Base-by-base conservation (phyloP, 2,797 vertebrate species). In the Lepus townsendii region DNA sequence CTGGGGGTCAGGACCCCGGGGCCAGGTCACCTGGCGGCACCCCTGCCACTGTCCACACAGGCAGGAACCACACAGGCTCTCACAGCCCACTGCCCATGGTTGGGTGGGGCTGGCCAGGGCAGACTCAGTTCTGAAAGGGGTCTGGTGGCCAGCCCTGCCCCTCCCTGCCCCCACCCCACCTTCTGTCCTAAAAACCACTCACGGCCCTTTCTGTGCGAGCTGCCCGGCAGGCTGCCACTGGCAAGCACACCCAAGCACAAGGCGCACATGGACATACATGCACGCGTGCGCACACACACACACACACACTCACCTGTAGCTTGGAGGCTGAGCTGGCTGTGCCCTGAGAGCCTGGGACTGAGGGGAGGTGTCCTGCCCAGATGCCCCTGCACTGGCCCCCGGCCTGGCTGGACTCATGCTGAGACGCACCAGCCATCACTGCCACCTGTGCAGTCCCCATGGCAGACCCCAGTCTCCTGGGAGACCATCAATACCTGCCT, bases 401-500 rank as follows among this genome's bases (percentile, higher is more conserved):
- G 54, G 57, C 20, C 27, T 9, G 26, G 13, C 52, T 42, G 69
- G 26, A 5, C 13, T n/a, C 27, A 52, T 2, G 16, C 32, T 13
- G 54, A 32, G 19, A n/a, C 17, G 12, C 42, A 13, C 72, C 9
- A 5, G 42, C 5, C 24, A 13, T 26, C 72, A 42, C 6, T 1
- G 7, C 7, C 27, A 57, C 22, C 86, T 32, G 60, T 16, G 20
- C 7, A n/a, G n/a, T n/a, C n/a, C n/a, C n/a, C n/a, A n/a, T n/a
- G n/a, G n/a, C n/a, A 0, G 86, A 50, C 57, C 60, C 47, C 0
- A 2, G 91, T 97, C 95, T 96, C 97, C 97, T 4, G 0, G 97
- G 97, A 96, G 90, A 96, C 26, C 1, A n/a, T 96, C 97, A 98
- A 98, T 97, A 97, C 50, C 68, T 17, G 14, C 19, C 62, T 1